Evolutionary conservation across 2,888 invertebrate genomes (phyloP).

Genomic region (Agrochola litura): DNA sequence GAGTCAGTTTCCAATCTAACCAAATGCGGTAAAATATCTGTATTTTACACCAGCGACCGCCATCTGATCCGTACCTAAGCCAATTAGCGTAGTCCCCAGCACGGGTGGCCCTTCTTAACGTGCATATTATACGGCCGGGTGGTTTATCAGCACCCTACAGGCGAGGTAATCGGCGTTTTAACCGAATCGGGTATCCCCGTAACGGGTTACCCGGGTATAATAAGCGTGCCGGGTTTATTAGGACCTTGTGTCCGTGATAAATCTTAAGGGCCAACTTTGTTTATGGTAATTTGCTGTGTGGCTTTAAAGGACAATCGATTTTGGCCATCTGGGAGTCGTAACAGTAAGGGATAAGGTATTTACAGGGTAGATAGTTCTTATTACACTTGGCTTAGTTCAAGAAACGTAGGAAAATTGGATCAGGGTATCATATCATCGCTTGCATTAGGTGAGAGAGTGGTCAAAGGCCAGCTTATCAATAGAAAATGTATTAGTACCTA

Average conservation of each 20-base stretch:
- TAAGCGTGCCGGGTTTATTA: conserved; percentile 50
- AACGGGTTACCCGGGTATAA: conserved; percentile 47
- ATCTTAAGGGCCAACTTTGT: conserved; percentile 39
- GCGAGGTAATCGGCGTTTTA: conserved; percentile 59
- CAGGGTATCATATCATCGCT: neutral
- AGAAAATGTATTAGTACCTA: neutral
- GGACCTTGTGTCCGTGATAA: conserved; percentile 34
- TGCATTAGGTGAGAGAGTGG: neutral
- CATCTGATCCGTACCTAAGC: conserved; percentile 9
- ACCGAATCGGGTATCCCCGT: conserved; percentile 41
- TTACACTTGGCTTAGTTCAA: neutral
- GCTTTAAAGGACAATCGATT: conserved; percentile 9
- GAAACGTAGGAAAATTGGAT: neutral
- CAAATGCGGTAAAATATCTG: neutral
- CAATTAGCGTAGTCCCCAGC: conserved; percentile 25
- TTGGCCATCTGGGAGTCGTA: neutral
- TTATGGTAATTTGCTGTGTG: conserved; percentile 29
- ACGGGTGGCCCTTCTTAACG: conserved; percentile 34
- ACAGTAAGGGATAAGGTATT: neutral
- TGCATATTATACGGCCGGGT: conserved; percentile 27
- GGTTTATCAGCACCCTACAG: conserved; percentile 63
- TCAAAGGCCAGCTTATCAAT: neutral
- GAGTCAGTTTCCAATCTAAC: neutral
- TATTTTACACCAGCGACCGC: neutral
- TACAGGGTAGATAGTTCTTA: neutral